Evolutionary conservation across 1,140 invertebrate species (phyloP).

Genomic region (Chionoecetes opilio): DNA sequence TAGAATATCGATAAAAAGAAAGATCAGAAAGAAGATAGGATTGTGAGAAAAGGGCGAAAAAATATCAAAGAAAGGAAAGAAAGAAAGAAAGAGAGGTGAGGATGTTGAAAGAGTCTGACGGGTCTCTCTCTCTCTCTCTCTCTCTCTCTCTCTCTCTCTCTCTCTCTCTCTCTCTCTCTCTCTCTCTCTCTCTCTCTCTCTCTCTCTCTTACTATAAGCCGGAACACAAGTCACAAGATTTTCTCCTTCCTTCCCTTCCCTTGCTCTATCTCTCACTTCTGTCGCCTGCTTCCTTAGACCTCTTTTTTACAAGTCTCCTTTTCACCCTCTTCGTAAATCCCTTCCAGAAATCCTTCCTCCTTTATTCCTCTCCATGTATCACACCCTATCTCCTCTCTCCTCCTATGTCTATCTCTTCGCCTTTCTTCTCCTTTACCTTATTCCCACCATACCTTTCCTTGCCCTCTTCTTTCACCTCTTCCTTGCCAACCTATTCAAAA

Average conservation of each 20-base stretch:
- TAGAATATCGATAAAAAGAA: no score
- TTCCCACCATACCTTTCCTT: neutral
- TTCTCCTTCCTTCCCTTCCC: constrained; percentile 15
- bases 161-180: no score
- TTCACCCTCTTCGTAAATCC: neutral
- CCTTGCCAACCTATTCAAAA: no score
- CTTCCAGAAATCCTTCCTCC: neutral
- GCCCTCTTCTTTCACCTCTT: no score
- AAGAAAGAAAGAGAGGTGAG: neutral
- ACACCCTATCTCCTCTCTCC: neutral
- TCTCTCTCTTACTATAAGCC: no score
- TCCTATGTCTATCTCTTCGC: neutral
- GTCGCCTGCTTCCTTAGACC: neutral
- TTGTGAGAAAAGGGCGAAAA: no score
- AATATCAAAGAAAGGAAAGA: no score
- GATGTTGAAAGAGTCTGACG: neutral
- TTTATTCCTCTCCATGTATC: neutral
- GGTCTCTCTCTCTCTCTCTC: neutral
- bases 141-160: no score
- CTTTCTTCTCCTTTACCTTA: neutral
- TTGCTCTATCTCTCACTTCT: neutral
- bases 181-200: no score
- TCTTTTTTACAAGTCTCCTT: neutral
- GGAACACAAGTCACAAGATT: neutral
- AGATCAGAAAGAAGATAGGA: no score